phyloP scores from a whole-genome alignment of 2,797 vertebrate genomes.

The Cetoscarus ocellatus region DNA sequence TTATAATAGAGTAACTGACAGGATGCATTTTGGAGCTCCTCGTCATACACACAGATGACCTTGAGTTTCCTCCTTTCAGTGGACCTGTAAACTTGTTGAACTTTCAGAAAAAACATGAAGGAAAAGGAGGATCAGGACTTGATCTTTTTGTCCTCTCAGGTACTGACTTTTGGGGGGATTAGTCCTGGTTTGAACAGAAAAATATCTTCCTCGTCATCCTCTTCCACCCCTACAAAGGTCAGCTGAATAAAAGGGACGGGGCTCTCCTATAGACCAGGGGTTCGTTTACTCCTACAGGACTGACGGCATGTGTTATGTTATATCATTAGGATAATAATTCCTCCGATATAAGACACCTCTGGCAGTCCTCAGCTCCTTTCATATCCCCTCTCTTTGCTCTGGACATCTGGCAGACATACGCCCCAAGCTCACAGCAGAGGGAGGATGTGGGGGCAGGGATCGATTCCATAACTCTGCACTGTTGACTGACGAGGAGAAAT shows the following conservation, averaged over 20 bases:
- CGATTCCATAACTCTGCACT: slow-evolving; percentile 64
- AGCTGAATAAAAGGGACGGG: slow-evolving; percentile 52
- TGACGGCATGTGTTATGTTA: slow-evolving; percentile 77
- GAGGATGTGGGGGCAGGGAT: slow-evolving; percentile 75
- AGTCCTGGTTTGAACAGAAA: slow-evolving; percentile 34
- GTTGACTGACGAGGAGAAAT: slow-evolving; percentile 62
- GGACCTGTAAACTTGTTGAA: not conserved
- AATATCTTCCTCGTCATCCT: slow-evolving; percentile 13
- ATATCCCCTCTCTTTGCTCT: slow-evolving; percentile 56
- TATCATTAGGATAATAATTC: slow-evolving; percentile 80
- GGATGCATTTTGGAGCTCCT: not conserved
- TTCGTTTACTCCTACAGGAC: slow-evolving; percentile 60
- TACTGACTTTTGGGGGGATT: slow-evolving; percentile 3
- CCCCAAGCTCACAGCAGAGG: slow-evolving; percentile 49
- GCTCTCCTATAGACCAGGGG: slow-evolving; percentile 49
- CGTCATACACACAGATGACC: not conserved
- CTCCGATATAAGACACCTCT: slow-evolving; percentile 79
- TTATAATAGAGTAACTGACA: no score
- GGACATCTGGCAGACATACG: slow-evolving; percentile 86
- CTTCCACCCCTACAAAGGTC: slow-evolving; percentile 38
- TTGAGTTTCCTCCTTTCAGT: not conserved
- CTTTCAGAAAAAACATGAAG: not conserved
- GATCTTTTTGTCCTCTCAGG: slow-evolving; percentile 14
- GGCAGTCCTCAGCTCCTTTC: slow-evolving; percentile 64
- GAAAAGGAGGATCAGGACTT: not conserved